phyloP scores from a whole-genome alignment of 2,113 vertebrate species.

The Penelope pileata region DNA sequence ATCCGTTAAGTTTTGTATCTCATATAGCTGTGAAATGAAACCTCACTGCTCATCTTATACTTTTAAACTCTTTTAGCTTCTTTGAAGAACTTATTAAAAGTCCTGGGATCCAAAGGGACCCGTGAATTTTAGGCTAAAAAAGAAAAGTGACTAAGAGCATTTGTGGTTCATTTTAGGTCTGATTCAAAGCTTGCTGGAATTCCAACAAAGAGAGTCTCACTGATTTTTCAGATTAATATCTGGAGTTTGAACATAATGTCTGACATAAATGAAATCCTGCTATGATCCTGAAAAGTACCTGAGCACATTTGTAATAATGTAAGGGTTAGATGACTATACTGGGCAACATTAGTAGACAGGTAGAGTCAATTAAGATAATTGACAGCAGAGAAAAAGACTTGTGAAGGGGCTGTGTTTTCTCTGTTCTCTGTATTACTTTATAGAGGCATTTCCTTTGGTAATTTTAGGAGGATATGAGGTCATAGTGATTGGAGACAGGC shows the following conservation, averaged over 20 bases:
- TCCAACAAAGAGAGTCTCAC: constrained; percentile 4
- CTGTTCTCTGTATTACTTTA: background rate
- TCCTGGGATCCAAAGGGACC: background rate
- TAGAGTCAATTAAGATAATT: background rate
- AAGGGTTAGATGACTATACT: background rate
- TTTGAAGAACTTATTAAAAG: constrained; percentile 29
- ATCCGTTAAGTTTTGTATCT: background rate
- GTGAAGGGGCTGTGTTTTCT: background rate
- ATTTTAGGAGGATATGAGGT: constrained; percentile 1
- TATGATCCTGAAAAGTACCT: background rate
- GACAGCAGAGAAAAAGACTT: background rate
- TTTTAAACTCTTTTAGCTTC: background rate
- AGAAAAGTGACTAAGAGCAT: background rate
- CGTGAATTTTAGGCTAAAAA: background rate
- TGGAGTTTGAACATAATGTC: background rate
- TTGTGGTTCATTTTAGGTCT: constrained; percentile 5
- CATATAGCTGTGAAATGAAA: background rate
- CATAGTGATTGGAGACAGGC: background rate
- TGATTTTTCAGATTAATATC: constrained; percentile 3
- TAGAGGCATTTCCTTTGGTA: background rate
- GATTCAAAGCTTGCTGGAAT: constrained; percentile 34
- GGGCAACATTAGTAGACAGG: background rate
- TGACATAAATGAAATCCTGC: background rate
- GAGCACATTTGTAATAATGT: background rate
- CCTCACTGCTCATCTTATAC: background rate